Percentiles rank a stretch among this genome's conserved stretches.
Conservation (phyloP, 2,888 invertebrate species). For the Andricus curvator region DNA sequence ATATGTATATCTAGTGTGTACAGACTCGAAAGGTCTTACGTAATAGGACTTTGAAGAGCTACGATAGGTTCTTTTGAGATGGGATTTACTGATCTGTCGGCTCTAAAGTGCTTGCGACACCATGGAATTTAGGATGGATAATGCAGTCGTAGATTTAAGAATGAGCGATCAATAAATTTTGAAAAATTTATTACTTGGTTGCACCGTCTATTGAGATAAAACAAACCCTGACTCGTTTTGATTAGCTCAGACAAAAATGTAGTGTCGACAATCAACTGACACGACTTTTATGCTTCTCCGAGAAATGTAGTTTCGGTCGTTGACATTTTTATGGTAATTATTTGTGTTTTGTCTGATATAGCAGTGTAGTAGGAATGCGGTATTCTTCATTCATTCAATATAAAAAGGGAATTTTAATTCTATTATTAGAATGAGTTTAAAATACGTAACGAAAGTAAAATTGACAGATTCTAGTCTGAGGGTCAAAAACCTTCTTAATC, state of each 20-base stretch:
- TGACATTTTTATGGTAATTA: conserved; percentile 31
- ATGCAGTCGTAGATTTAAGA: not conserved
- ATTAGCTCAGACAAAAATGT: not conserved
- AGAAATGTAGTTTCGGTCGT: conserved; percentile 14
- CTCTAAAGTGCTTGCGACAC: not conserved
- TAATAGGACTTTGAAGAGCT: not conserved
- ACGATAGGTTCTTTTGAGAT: not conserved
- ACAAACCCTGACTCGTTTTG: not conserved
- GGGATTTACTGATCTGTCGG: not conserved
- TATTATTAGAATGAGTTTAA: conserved; percentile 15
- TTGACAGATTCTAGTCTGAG: conserved; percentile 7
- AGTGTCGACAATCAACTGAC: not conserved
- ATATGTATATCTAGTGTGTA: not conserved
- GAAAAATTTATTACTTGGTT: not conserved
- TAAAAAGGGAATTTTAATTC: conserved; percentile 14
- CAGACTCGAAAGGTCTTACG: not conserved
- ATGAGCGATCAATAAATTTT: not conserved
- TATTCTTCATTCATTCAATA: conserved; percentile 13
- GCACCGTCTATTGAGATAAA: not conserved
- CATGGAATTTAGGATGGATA: conserved; percentile 16
- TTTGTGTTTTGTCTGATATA: conserved; percentile 4
- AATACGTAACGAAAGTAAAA: conserved; percentile 34
- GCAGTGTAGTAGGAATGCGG: not conserved
- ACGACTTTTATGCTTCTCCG: not conserved
- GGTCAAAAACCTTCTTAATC: not conserved